These are phyloP conservation scores for Maconellicoccus hirsutus DNA, from an alignment of 1,140 invertebrate species.

Conservation along the genomic window DNA sequence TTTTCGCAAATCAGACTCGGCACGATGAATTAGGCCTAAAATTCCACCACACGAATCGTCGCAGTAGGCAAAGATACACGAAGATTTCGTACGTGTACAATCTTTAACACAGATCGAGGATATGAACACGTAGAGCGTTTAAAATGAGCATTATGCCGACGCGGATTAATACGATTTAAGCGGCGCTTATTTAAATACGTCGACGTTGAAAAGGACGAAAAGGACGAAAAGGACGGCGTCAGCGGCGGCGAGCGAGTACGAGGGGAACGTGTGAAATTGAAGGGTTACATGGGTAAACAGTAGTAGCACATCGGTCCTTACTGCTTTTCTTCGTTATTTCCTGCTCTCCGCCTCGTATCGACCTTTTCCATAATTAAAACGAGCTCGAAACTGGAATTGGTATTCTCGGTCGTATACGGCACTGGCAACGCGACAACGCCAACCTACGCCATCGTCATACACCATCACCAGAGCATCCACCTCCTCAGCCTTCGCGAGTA, in stretches of 20 bases:
- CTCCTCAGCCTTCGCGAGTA: no score
- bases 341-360: neutral
- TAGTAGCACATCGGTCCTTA: conserved; percentile 18
- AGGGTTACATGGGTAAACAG: conserved; percentile 18
- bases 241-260: neutral
- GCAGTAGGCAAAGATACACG: no score
- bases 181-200: conserved; percentile 2
- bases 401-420: neutral
- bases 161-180: neutral
- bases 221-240: neutral
- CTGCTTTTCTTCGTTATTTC: conserved; percentile 16
- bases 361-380: conserved; percentile 18
- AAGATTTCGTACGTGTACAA: no score
- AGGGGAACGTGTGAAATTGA: conserved; percentile 2
- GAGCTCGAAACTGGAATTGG: neutral
- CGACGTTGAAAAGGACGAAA: neutral
- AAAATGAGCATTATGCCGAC: no score
- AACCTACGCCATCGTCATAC: no score
- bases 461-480: neutral
- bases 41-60: no score
- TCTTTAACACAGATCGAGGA: no score
- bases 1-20: no score
- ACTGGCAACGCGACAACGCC: neutral
- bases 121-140: no score
- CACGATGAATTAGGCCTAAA: no score